Evolutionary conservation across 1,140 invertebrate genomes (phyloP).

Genomic region (Solenopsis invicta): DNA sequence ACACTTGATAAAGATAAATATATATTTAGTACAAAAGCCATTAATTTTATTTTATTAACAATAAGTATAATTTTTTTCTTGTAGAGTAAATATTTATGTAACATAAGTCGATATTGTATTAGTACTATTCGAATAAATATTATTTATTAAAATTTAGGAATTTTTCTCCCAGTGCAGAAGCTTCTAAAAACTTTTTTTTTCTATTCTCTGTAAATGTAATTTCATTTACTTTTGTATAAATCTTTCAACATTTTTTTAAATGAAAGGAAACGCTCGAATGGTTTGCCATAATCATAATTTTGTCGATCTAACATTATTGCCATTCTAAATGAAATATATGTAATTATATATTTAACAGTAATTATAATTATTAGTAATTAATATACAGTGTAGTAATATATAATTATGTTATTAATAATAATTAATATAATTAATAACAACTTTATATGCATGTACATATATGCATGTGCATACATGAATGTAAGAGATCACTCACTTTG

Average conservation of each 20-base stretch:
- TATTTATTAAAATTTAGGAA: no score
- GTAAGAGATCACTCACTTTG: not conserved
- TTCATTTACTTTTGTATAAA: not conserved
- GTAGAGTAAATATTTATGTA: no score
- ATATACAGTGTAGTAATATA: not conserved
- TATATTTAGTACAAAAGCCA: no score
- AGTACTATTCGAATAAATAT: no score
- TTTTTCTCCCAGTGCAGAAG: not conserved
- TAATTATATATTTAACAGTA: conserved; percentile 30
- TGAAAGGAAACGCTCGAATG: not conserved
- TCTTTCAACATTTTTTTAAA: not conserved
- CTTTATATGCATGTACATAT: not conserved
- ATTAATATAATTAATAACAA: not conserved
- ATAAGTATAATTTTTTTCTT: no score
- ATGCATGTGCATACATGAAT: not conserved
- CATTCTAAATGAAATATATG: conserved; percentile 3
- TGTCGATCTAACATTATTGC: conserved; percentile 3
- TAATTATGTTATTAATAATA: not conserved
- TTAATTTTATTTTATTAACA: no score
- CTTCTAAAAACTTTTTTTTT: not conserved
- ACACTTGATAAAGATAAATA: no score
- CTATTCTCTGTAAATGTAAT: not conserved
- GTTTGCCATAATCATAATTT: not conserved
- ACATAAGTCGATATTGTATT: no score
- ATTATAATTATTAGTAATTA: conserved; percentile 23